Evolutionary conservation across 1,140 invertebrate species (phyloP), one percentile per base, ranked within the genome.

Genomic region (Bombus fervidus): DNA sequence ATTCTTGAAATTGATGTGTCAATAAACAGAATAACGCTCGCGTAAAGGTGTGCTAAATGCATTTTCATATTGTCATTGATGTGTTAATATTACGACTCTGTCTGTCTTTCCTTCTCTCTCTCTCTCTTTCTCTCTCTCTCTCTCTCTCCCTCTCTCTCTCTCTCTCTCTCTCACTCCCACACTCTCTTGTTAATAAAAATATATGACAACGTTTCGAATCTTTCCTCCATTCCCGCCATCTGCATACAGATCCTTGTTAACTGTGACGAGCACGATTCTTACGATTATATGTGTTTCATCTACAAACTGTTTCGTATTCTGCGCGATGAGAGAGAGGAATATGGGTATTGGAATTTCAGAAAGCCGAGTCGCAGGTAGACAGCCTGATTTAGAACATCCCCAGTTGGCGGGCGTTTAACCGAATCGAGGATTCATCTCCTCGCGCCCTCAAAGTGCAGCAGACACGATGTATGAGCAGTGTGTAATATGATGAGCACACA

Each of bases 401-500:
- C 89, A 69, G 72, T 86, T 77, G 89, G 83, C 89, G 86, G 82
- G 83, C 86, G 89, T 90, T 90, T 90, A 90, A 90, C 89, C 88
- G 89, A 90, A 90, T 90, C 86, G 86, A 82, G 86, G 86, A 90
- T 90, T 90, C 89, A 89, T 90, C 88, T 90, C 88, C 87, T 79
- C 82, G 82, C 86, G 86, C 77, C 82, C 86, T 90, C 89, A 82
- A 89, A 89, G 89, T 86, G 78, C 68, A 76, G 74, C 88, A 87
- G 85, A 87, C 82, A 81, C 83, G 86, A 86, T 86, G 89, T 84
- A 87, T 89, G 92, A 92, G 90, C 91, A 90, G 89, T 92, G 92
- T 91, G 90, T 92, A 92, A 93, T 92, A 93, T 90, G 91, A 92
- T 90, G 92, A 92, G 83, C 85, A 86, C 91, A 80, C 87, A 90